Percentiles rank a stretch among this genome's conserved stretches.
Evolutionary conservation across 2,113 vertebrate genomes (phyloP).

Genomic region (Piprites chloris): DNA sequence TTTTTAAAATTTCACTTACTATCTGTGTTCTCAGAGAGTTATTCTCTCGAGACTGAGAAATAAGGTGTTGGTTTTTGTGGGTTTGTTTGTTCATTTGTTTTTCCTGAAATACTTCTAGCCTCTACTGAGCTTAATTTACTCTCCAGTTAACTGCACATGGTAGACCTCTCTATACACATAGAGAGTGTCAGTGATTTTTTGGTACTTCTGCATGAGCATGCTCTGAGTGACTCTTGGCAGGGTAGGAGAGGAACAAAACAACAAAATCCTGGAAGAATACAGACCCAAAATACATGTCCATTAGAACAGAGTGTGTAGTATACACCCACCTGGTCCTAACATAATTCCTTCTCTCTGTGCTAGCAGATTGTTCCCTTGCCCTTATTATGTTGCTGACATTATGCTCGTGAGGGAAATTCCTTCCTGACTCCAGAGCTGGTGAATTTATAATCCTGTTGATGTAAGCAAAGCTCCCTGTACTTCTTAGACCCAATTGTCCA

Average conservation of each 20-base stretch:
- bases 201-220: neutral
- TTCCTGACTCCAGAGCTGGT: slow-evolving; percentile 10
- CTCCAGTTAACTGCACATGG: neutral
- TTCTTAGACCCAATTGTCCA: neutral
- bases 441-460: slow-evolving; percentile 36
- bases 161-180: neutral
- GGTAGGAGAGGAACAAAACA: neutral
- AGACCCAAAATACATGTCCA: neutral
- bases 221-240: neutral
- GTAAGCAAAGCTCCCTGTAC: slow-evolving; percentile 6
- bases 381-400: slow-evolving; percentile 34
- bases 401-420: neutral
- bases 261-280: neutral
- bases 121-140: neutral
- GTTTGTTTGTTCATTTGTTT: neutral
- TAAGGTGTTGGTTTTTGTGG: neutral
- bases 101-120: neutral
- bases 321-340: neutral
- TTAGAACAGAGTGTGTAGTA: neutral
- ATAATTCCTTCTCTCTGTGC: slow-evolving; percentile 2
- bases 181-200: neutral
- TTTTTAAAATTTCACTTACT: neutral
- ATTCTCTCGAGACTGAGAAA: neutral
- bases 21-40: neutral
- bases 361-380: neutral